A percentile compares a stretch with the other conserved stretches of the same genome.
Evolutionary conservation across 2,888 invertebrate species (phyloP).

Genomic region (Papilio protenor): DNA sequence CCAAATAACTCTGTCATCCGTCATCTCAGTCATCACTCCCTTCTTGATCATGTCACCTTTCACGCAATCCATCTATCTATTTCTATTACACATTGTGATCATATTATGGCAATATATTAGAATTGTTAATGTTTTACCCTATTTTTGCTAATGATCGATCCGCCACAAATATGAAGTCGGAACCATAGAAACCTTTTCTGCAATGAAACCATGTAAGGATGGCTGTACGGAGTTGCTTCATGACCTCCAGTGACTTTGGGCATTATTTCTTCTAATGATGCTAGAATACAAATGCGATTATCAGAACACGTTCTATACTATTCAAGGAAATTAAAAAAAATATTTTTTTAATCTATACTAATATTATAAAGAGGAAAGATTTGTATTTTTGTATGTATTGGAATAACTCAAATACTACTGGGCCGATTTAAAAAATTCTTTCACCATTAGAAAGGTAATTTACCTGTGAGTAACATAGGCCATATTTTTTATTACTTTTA

Average conservation of each 20-base stretch:
- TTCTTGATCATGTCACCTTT: too few relatives aligned
- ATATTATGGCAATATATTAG: neutral
- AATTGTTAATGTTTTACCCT: constrained; percentile 20
- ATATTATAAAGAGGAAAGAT: too few relatives aligned
- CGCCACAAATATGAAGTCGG: constrained; percentile 73
- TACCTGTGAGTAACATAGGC: too few relatives aligned
- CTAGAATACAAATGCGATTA: neutral
- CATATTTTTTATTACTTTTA: too few relatives aligned
- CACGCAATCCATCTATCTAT: too few relatives aligned
- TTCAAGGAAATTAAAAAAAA: constrained; percentile 7
- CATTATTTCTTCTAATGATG: constrained; percentile 44
- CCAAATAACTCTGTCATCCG: too few relatives aligned
- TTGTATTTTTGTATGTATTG: too few relatives aligned
- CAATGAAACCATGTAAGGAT: constrained; percentile 78
- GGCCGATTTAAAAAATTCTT: too few relatives aligned
- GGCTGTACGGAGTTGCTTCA: constrained; percentile 69
- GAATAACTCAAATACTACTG: too few relatives aligned
- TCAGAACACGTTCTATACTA: neutral
- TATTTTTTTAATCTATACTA: constrained; percentile 45
- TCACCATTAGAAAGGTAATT: too few relatives aligned
- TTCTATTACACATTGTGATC: neutral
- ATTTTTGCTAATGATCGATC: constrained; percentile 57
- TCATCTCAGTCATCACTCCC: too few relatives aligned
- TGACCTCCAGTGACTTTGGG: constrained; percentile 72
- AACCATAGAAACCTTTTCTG: constrained; percentile 70